Conservation (phyloP, 2,113 vertebrate species). For the Gymnorhina tibicen region DNA sequence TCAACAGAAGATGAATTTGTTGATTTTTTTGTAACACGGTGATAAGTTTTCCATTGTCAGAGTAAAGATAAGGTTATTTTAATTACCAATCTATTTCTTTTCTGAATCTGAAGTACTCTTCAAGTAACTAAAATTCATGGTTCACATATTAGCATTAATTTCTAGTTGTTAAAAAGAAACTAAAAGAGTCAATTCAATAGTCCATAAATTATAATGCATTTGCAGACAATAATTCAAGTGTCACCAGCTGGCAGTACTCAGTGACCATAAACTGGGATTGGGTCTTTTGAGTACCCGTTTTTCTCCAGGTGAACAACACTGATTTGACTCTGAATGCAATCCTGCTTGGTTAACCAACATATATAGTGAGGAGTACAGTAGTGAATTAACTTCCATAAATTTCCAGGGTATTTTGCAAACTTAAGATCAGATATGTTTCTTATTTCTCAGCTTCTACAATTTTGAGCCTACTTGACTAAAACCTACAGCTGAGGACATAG, state of each 20-base stretch:
- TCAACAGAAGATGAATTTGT: neutral
- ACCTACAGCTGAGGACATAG: neutral
- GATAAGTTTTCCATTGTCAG: neutral
- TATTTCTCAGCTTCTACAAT: neutral
- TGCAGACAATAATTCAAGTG: neutral
- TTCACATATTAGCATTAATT: neutral
- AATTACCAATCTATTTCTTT: neutral
- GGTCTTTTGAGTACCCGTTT: neutral
- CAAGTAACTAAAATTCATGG: neutral
- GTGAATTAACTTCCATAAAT: neutral
- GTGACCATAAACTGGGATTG: neutral
- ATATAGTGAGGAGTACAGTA: neutral
- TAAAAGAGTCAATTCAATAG: neutral
- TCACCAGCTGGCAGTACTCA: neutral
- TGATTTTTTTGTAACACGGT: neutral
- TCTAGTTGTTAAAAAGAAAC: neutral
- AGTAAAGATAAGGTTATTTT: neutral
- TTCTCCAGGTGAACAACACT: neutral
- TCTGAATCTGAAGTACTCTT: neutral
- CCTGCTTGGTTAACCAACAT: neutral
- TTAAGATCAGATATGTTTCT: neutral
- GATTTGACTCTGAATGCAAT: neutral
- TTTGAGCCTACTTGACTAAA: neutral
- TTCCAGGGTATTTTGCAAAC: neutral
- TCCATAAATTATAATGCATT: neutral